Evolutionary conservation across 2,888 invertebrate genomes (phyloP).

Genomic region (Toxonevra muliebris): DNA sequence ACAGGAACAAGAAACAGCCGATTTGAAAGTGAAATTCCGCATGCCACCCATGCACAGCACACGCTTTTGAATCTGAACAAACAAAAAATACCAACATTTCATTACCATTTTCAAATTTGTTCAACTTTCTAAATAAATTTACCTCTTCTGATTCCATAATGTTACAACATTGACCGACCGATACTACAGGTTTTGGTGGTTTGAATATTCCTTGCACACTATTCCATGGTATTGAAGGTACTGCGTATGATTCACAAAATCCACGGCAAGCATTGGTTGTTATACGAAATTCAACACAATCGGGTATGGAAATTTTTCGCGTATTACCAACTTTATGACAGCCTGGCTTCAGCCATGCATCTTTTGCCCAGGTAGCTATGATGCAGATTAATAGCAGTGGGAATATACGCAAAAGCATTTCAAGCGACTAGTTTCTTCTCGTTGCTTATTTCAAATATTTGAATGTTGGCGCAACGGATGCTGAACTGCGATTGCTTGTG

Average conservation of each 20-base stretch:
- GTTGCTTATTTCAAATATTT: constrained; percentile 1
- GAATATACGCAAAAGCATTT: constrained; percentile 36
- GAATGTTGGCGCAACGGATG: constrained; percentile 30
- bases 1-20: constrained; percentile 83
- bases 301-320: constrained; percentile 81
- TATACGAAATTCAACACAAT: constrained; percentile 84
- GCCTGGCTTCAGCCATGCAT: constrained; percentile 78
- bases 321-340: constrained; percentile 86
- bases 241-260: constrained; percentile 86
- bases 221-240: constrained; percentile 73
- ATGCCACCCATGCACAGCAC: constrained; percentile 83
- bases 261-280: constrained; percentile 90
- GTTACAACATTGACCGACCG: constrained; percentile 88
- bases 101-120: neutral
- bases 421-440: constrained; percentile 16
- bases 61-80: constrained; percentile 73
- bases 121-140: constrained; percentile 44
- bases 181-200: constrained; percentile 74
- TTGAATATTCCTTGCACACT: constrained; percentile 56
- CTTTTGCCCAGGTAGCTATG: constrained; percentile 52
- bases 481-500: constrained; percentile 36
- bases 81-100: constrained; percentile 1
- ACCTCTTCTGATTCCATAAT: constrained; percentile 90
- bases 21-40: constrained; percentile 81
- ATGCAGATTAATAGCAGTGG: constrained; percentile 42